phyloP scores from a whole-genome alignment of 2,797 vertebrate species.

The Artibeus lituratus region DNA sequence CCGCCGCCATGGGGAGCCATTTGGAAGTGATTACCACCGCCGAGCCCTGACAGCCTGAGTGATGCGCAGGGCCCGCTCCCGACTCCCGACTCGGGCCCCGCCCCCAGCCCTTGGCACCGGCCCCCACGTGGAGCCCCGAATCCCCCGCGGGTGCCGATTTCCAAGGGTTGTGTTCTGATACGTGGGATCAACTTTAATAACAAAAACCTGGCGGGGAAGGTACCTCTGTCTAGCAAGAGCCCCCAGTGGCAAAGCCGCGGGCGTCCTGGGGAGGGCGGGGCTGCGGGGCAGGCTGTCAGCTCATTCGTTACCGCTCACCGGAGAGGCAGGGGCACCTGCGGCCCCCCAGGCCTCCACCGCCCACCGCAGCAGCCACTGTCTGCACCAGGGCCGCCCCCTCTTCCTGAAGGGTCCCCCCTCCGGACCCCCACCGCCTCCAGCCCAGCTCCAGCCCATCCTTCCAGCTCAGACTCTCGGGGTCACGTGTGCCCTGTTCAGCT shows the following conservation, averaged over 20 bases:
- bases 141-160: constrained; percentile 55
- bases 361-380: neutral
- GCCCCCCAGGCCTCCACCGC: neutral
- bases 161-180: constrained; percentile 62
- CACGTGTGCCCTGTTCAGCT: neutral
- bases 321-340: neutral
- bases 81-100: constrained; percentile 58
- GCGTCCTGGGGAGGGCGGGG: neutral
- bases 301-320: neutral
- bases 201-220: constrained; percentile 71
- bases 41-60: constrained; percentile 71
- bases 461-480: neutral
- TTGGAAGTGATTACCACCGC: constrained; percentile 73
- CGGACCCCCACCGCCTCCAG: too few species aligned
- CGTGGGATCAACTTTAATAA: constrained; percentile 69
- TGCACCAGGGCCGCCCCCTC: neutral
- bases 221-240: constrained; percentile 53
- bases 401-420: neutral
- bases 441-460: neutral
- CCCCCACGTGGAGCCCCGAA: constrained; percentile 5
- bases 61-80: constrained; percentile 59
- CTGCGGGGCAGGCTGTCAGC: constrained; percentile 17
- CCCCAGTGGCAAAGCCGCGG: constrained; percentile 45
- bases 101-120: constrained; percentile 56
- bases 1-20: constrained; percentile 26